Conservation (phyloP, 2,797 vertebrate species). For the Myiotriccus ornatus region DNA sequence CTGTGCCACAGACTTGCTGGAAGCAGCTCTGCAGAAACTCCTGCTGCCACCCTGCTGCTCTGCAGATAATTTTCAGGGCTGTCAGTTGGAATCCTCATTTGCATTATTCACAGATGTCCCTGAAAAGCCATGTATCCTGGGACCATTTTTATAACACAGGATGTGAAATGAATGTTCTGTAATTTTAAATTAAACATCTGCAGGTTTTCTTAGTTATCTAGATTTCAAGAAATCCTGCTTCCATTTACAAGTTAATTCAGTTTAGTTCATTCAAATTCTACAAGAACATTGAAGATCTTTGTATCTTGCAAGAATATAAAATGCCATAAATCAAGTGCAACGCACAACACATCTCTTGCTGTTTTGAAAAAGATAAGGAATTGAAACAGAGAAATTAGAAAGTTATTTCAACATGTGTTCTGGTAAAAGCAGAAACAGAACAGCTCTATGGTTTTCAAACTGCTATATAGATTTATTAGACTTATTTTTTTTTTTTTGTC, state of each 20-base stretch:
- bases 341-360: background rate
- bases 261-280: background rate
- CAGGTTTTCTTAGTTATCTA: background rate
- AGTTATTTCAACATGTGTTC: background rate
- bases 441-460: background rate
- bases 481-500: background rate
- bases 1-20: background rate
- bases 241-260: conserved; percentile 4
- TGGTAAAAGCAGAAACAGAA: background rate
- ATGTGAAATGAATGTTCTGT: conserved; percentile 23
- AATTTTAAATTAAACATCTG: conserved; percentile 54
- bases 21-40: background rate
- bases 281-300: background rate
- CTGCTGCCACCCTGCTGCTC: background rate
- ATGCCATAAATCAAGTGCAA: background rate
- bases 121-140: background rate
- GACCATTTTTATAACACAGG: background rate
- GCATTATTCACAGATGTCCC: conserved; percentile 54
- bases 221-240: conserved; percentile 11
- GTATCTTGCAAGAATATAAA: background rate
- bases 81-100: conserved; percentile 7
- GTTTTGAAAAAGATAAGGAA: background rate
- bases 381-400: background rate
- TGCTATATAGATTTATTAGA: background rate
- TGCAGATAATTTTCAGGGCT: background rate